phyloP scores from a whole-genome alignment of 1,140 invertebrate genomes.

The Papilio machaon region DNA sequence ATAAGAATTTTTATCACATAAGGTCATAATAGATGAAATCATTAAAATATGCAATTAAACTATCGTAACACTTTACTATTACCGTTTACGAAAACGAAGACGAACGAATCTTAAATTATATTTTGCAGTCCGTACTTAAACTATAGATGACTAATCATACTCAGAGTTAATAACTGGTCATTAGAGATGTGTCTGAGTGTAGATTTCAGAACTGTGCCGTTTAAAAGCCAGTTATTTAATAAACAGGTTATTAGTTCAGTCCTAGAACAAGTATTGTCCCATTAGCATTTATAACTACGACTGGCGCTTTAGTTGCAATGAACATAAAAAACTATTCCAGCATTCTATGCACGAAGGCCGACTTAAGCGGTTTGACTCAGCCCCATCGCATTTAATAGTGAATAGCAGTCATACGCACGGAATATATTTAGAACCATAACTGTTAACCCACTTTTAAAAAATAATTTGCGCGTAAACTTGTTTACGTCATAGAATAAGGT shows the following conservation, averaged over 20 bases:
- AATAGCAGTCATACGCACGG: neutral
- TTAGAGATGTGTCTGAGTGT: no score
- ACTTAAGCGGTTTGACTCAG: conserved; percentile 10
- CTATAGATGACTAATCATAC: no score
- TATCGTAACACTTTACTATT: no score
- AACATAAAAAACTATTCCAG: conserved; percentile 2
- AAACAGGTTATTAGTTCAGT: neutral
- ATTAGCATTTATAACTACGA: conserved; percentile 2
- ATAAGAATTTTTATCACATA: no score
- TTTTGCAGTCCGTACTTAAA: no score
- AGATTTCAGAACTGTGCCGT: neutral
- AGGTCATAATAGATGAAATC: no score
- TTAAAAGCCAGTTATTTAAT: neutral
- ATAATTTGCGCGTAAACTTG: neutral
- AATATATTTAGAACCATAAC: conserved; percentile 15
- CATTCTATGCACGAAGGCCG: conserved; percentile 1
- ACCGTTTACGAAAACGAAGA: no score
- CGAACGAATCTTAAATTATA: no score
- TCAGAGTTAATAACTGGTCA: no score
- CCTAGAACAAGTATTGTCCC: conserved; percentile 10
- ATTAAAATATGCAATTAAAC: no score
- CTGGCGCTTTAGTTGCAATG: neutral
- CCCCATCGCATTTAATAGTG: neutral
- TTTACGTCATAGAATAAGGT: neutral
- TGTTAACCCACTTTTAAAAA: conserved; percentile 18